Base-by-base conservation (phyloP, 2,113 vertebrate genomes). In the Isichthys henryi region DNA sequence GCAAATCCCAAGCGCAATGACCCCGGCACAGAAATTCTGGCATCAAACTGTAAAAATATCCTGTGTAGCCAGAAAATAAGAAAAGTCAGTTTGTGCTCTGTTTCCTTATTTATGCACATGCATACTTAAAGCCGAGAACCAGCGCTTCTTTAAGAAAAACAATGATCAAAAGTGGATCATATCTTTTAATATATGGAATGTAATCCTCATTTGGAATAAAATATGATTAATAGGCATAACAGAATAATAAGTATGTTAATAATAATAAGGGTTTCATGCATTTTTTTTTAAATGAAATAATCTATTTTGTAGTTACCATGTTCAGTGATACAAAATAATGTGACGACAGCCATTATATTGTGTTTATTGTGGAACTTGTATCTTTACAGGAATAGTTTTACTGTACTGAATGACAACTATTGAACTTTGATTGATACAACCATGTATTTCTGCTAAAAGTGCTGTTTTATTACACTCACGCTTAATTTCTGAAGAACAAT, bases 21-120 rank as follows among this genome's bases (percentile, higher is more conserved):
- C 92, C 91, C 91, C 92, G 83, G 70, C 92, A 91, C 89, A 90
- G 90, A 93, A 94, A 80, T 80, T 19, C 74, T 17, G 74, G 35
- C 31, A 27, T 19, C 90, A 92, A 92, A 93, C 91, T 46, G 91
- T 89, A 89, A 92, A 92, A 91, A 88, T 90, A 56, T 88, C 31
- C 19, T 8, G 31, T 46, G 46, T 17, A 58, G 58, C 52, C 90
- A 88, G 88, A 90, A 91, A 93, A 92, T 92, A 93, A 92, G 91
- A 90, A 19, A 91, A 80, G 74, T 43, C 35, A 0, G 13, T 43
- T 80, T 80, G 5, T 80, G 35, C 35, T 43, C 15, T 1, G 17
- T 43, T 43, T 43, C 31, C 74, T 19, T 43, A 80, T 43, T 80
- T 43, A 43, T 80, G 74, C 74, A 43, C 74, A 39, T 0, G 4